Evolutionary conservation across 2,113 vertebrate species (phyloP).

Genomic region (Antechinus flavipes): DNA sequence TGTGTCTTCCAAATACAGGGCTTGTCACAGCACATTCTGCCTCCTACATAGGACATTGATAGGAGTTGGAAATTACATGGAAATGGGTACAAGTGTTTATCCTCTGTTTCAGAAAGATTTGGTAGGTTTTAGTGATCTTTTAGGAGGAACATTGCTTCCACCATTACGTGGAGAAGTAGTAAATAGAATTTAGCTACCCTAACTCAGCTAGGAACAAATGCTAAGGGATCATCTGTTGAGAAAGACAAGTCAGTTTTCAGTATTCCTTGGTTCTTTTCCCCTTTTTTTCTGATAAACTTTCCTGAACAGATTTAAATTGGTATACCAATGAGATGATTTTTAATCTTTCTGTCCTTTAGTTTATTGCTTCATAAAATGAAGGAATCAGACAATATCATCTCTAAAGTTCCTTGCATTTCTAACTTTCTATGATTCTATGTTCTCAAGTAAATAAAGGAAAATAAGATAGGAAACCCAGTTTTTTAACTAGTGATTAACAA

Average conservation of each 20-base stretch:
- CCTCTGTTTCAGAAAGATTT: too few species aligned
- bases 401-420: not conserved
- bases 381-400: not conserved
- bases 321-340: not conserved
- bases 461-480: not conserved
- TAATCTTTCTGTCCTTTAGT: not conserved
- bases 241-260: not conserved
- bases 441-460: not conserved
- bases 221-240: too few species aligned
- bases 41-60: too few species aligned
- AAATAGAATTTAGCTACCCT: too few species aligned
- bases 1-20: too few species aligned
- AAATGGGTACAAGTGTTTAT: too few species aligned
- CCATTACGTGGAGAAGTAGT: too few species aligned
- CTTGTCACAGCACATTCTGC: too few species aligned
- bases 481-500: not conserved
- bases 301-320: not conserved
- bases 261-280: not conserved
- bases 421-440: not conserved
- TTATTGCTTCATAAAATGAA: not conserved
- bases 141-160: too few species aligned
- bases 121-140: too few species aligned
- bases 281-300: not conserved
- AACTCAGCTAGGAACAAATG: too few species aligned
- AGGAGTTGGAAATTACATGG: too few species aligned